Evolutionary conservation across 2,797 vertebrate genomes (phyloP), one percentile per base, ranked within the genome.

Genomic region (Pelochelys cantorii): DNA sequence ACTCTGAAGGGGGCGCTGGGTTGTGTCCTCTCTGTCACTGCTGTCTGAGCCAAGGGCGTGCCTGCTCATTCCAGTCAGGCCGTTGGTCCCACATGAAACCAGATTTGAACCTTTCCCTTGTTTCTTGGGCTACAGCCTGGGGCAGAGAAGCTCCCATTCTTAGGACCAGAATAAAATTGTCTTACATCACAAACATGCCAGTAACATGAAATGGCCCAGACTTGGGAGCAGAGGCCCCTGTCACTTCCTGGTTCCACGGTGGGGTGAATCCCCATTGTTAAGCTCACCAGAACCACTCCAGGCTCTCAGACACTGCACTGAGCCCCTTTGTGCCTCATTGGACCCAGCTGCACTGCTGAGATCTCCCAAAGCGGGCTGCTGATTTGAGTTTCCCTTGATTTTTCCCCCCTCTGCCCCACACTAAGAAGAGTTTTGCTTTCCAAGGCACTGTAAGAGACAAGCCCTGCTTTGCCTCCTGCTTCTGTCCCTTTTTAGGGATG

Each of bases 41-140:
- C 71, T 42, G 71, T 71, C 65, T 0, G 0, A 7, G 0, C 0
- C 0, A 48, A 56, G 27, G 15, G 10, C 13, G 17, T 1, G 0
- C 12, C 3, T 0, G 60, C 57, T 84, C n/a, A 1, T 0, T 0
- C 20, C 5, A 34, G 15, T 3, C 55, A 86, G 75, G 54, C 94
- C 20, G 1, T 74, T 2, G 11, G 22, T 23, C 22, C 71, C 25
- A 13, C 25, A 6, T 42, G 68, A 42, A 65, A 42, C 71, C 3
- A 5, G 20, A 42, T 23, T 74, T 74, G 11, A 74, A 37, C 37
- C 34, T 74, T 74, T 74, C 37, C 1, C 71, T 25, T 74, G 71
- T 25, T 75, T 14, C 37, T 25, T 75, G 37, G 71, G 71, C 34
- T 23, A 27, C 12, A 42, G 23, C 71, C 13, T n/a, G 37, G 48